Conservation (phyloP, 2,888 invertebrate species). For the Cephonodes hylas region DNA sequence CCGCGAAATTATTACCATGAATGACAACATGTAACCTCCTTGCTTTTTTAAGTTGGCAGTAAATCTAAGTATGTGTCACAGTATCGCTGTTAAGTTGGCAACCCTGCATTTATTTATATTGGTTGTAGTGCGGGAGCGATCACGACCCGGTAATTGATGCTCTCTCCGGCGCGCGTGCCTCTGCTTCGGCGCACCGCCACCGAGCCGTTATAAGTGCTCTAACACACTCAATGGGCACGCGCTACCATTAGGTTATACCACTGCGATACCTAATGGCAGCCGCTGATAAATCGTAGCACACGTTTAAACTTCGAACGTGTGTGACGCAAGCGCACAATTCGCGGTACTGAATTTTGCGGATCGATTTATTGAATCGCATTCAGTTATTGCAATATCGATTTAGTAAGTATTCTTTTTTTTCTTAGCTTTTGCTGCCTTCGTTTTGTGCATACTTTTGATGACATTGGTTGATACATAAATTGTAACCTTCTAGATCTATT, state of each 20-base stretch:
- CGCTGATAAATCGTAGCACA: conserved; percentile 9
- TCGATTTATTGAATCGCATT: conserved; percentile 13
- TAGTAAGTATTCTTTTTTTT: background rate
- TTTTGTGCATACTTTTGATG: too few species aligned
- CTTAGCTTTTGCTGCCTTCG: too few species aligned
- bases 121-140: conserved; percentile 76
- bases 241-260: conserved; percentile 21
- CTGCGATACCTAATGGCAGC: conserved; percentile 11
- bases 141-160: conserved; percentile 79
- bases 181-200: conserved; percentile 38
- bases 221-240: conserved; percentile 48
- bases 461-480: too few species aligned
- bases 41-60: conserved; percentile 13
- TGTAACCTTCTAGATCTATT: background rate
- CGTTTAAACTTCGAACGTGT: conserved; percentile 7
- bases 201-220: conserved; percentile 50
- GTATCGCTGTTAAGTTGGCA: conserved; percentile 39
- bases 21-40: background rate
- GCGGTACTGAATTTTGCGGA: background rate
- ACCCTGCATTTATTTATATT: conserved; percentile 70
- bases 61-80: background rate
- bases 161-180: conserved; percentile 60
- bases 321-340: background rate
- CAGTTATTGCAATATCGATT: background rate
- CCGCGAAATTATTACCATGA: background rate